Conservation (phyloP, 2,888 invertebrate genomes). For the Nymphalis urticae region DNA sequence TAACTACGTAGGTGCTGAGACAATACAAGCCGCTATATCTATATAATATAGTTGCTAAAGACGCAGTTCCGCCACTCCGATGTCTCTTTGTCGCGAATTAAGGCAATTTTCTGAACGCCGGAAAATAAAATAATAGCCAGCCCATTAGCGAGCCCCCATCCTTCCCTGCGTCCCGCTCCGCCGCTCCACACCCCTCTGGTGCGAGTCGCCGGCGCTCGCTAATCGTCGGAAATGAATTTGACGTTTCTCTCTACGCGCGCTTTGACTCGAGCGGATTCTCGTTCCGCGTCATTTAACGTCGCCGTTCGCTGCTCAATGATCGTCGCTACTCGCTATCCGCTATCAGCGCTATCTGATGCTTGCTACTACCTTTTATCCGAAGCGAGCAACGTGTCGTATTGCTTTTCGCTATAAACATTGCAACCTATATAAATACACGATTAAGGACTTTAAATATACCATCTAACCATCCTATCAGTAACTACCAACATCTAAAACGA, state of each 20-base stretch:
- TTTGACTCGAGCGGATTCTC: constrained; percentile 49
- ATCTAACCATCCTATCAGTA: no score
- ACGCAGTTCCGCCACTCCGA: constrained; percentile 51
- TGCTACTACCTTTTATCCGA: no score
- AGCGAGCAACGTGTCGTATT: no score
- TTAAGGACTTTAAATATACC: no score
- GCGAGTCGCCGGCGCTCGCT: constrained; percentile 50
- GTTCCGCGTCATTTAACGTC: constrained; percentile 49
- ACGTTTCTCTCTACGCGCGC: constrained; percentile 51
- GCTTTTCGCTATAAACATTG: no score
- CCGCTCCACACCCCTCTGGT: constrained; percentile 26
- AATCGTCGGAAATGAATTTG: constrained; percentile 58
- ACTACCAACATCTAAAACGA: no score
- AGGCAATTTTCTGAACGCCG: constrained; percentile 71
- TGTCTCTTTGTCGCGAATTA: constrained; percentile 53
- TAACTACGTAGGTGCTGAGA: constrained; percentile 12
- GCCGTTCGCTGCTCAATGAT: constrained; percentile 29
- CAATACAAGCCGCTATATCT: constrained; percentile 15
- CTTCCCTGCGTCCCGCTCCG: constrained; percentile 28
- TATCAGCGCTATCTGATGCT: constrained; percentile 9
- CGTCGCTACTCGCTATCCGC: constrained; percentile 14
- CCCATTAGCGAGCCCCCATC: constrained; percentile 60
- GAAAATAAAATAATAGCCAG: constrained; percentile 74
- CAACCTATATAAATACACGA: no score
- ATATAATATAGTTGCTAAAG: constrained; percentile 34